phyloP scores from a whole-genome alignment of 2,797 vertebrate species.

The Loris lydekkerianus region DNA sequence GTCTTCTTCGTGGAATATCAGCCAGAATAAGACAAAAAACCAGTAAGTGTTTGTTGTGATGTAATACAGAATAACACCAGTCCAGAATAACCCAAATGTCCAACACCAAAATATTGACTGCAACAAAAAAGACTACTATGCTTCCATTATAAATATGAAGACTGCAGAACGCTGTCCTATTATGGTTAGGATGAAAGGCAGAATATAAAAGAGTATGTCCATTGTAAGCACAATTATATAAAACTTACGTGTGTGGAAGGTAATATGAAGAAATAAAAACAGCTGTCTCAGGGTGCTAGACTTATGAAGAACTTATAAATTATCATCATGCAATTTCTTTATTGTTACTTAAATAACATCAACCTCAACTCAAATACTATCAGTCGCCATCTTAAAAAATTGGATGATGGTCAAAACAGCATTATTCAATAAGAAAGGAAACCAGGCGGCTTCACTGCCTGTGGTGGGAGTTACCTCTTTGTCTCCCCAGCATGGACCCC shows the following conservation, averaged over 20 bases:
- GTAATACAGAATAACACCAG: neutral
- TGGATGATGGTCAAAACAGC: neutral
- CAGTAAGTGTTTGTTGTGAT: neutral
- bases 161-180: neutral
- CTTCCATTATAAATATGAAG: neutral
- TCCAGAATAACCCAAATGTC: constrained; percentile 3
- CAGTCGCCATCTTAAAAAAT: neutral
- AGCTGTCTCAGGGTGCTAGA: neutral
- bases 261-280: constrained; percentile 5
- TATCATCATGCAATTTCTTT: neutral
- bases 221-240: neutral
- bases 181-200: neutral
- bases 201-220: neutral
- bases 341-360: neutral
- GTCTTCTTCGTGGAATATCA: neutral
- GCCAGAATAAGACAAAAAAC: neutral
- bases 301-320: constrained; percentile 4
- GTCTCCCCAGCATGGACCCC: neutral
- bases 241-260: neutral
- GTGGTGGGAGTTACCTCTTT: neutral
- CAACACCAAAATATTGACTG: neutral
- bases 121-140: constrained; percentile 15
- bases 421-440: neutral
- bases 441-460: neutral
- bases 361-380: constrained; percentile 25